Percentiles rank a stretch among this genome's conserved stretches.
These are phyloP conservation scores for Anastatus disparis DNA, from an alignment of 1,140 invertebrate species.

Conservation along the genomic window DNA sequence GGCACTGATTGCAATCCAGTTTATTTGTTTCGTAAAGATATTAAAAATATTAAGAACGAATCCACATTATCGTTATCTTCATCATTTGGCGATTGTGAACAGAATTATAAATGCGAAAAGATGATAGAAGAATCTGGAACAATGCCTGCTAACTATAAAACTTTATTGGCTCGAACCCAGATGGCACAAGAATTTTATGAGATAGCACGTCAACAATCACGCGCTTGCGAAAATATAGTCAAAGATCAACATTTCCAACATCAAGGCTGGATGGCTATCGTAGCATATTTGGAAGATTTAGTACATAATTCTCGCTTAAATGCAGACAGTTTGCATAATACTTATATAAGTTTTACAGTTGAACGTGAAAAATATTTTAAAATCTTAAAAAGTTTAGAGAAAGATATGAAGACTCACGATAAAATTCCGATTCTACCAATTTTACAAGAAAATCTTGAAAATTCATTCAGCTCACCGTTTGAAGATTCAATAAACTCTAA, in stretches of 20 bases:
- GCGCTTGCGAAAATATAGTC: background rate
- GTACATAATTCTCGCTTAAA: background rate
- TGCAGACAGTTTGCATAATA: background rate
- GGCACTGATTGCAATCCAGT: constrained; percentile 15
- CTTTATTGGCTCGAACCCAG: background rate
- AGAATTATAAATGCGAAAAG: too few species aligned
- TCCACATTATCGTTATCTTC: too few species aligned
- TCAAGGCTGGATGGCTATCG: constrained; percentile 6
- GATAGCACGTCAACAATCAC: background rate
- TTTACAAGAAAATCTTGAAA: too few species aligned
- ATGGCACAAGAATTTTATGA: background rate
- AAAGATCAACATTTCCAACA: constrained; percentile 13
- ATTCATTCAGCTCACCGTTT: too few species aligned
- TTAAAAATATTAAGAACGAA: too few species aligned
- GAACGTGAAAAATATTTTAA: background rate
- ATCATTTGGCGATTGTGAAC: too few species aligned
- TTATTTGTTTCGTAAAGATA: background rate
- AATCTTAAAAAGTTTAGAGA: background rate
- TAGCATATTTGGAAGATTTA: background rate
- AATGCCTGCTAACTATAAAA: background rate
- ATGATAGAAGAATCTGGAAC: too few species aligned
- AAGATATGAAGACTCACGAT: background rate
- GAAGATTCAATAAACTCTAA: too few species aligned
- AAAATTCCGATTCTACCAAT: background rate
- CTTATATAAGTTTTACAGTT: background rate